Percentiles rank a stretch among this genome's conserved stretches.
Evolutionary conservation across 1,140 invertebrate genomes (phyloP).

Genomic region (Papilio polyxenes): DNA sequence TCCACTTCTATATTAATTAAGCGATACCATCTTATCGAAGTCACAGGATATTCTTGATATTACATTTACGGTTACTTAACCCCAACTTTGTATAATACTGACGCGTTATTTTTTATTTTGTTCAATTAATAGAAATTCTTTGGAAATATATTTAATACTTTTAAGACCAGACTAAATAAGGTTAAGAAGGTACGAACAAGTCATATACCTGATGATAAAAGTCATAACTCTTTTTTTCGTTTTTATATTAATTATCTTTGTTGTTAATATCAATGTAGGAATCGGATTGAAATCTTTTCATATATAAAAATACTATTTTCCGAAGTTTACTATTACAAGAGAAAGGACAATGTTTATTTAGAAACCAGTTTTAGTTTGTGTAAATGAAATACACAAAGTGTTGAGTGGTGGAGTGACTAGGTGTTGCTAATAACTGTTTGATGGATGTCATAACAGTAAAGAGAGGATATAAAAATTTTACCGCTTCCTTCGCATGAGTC

Average conservation of each 20-base stretch:
- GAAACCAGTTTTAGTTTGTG: slow-evolving; percentile 26
- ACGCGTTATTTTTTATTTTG: background rate
- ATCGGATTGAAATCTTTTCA: no score
- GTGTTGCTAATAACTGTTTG: slow-evolving; percentile 18
- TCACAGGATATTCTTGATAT: slow-evolving; percentile 27
- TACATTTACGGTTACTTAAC: slow-evolving; percentile 25
- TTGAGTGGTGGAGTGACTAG: background rate
- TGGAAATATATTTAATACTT: no score
- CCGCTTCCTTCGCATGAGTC: slow-evolving; percentile 34
- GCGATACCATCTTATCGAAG: slow-evolving; percentile 30
- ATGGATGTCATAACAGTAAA: slow-evolving; percentile 30
- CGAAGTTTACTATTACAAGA: background rate
- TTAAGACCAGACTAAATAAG: no score
- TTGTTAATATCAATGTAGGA: no score
- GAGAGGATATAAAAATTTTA: slow-evolving; percentile 30
- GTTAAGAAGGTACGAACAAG: no score
- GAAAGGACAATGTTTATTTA: slow-evolving; percentile 18
- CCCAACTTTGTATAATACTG: background rate
- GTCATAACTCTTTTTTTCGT: no score
- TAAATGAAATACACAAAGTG: slow-evolving; percentile 9
- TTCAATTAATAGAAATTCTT: no score
- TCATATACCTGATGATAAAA: no score
- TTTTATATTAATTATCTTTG: no score
- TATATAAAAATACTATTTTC: background rate
- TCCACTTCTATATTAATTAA: slow-evolving; percentile 27